Evolutionary conservation across 2,113 vertebrate species (phyloP).

Genomic region (Prionailurus viverrinus): DNA sequence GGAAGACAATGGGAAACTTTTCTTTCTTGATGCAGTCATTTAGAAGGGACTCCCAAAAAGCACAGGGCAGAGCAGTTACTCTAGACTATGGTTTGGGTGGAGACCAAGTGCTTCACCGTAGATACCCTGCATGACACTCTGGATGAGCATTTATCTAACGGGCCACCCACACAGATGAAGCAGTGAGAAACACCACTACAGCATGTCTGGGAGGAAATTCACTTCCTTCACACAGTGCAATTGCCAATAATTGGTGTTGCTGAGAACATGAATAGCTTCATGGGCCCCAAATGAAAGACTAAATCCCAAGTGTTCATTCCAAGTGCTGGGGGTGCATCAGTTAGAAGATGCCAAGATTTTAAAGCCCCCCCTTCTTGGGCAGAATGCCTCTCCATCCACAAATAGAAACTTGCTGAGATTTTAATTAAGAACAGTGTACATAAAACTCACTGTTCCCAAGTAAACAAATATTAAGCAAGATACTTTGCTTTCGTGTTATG

Average conservation of each 20-base stretch:
- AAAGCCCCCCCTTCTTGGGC: constrained; percentile 60
- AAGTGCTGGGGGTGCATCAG: constrained; percentile 48
- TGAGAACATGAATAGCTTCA: constrained; percentile 41
- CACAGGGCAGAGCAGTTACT: background rate
- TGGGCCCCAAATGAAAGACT: constrained; percentile 34
- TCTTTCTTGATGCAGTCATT: background rate
- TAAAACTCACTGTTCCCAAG: constrained; percentile 74
- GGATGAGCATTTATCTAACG: background rate
- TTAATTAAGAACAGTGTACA: constrained; percentile 79
- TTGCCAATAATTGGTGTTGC: constrained; percentile 58
- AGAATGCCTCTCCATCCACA: constrained; percentile 70
- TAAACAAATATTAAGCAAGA: constrained; percentile 75
- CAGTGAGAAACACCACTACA: background rate
- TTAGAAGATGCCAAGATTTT: constrained; percentile 68
- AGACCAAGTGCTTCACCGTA: background rate
- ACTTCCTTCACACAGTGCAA: constrained; percentile 49
- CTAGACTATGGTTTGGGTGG: background rate
- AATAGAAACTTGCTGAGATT: constrained; percentile 77
- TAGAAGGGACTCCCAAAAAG: background rate
- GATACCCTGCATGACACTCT: background rate
- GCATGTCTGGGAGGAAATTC: constrained; percentile 56
- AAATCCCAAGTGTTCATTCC: constrained; percentile 63
- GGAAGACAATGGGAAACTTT: background rate
- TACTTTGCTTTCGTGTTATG: constrained; percentile 37
- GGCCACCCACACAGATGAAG: constrained; percentile 8